Evolutionary conservation across 2,113 vertebrate genomes (phyloP).

Genomic region (Jacana jacana): DNA sequence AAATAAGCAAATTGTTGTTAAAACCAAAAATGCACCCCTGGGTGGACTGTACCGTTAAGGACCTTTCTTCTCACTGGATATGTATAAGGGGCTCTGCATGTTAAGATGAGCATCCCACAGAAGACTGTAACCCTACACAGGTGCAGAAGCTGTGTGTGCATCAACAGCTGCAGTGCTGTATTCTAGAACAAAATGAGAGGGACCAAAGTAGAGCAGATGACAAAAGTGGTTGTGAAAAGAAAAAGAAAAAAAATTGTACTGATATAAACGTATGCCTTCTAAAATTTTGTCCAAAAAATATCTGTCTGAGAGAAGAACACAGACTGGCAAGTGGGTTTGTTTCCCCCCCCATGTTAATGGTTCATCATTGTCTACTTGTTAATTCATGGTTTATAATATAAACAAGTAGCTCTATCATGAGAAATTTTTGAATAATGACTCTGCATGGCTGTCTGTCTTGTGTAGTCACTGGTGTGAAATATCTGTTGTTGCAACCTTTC

Average conservation of each 20-base stretch:
- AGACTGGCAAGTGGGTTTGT: background rate
- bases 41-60: background rate
- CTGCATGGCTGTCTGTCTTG: background rate
- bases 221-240: background rate
- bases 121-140: background rate
- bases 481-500: background rate
- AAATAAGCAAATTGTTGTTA: background rate
- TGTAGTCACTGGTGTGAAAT: background rate
- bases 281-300: background rate
- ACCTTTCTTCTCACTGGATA: background rate
- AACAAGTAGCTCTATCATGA: background rate
- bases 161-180: background rate
- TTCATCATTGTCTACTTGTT: background rate
- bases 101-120: background rate
- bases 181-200: background rate
- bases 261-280: background rate
- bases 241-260: background rate
- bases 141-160: background rate
- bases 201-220: background rate
- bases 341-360: background rate
- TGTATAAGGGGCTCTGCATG: background rate
- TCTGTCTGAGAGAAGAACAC: background rate
- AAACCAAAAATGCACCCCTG: background rate
- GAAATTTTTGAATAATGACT: background rate
- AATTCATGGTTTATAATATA: background rate